Conservation (phyloP, 2,797 vertebrate species). For the Rhabdomys pumilio region DNA sequence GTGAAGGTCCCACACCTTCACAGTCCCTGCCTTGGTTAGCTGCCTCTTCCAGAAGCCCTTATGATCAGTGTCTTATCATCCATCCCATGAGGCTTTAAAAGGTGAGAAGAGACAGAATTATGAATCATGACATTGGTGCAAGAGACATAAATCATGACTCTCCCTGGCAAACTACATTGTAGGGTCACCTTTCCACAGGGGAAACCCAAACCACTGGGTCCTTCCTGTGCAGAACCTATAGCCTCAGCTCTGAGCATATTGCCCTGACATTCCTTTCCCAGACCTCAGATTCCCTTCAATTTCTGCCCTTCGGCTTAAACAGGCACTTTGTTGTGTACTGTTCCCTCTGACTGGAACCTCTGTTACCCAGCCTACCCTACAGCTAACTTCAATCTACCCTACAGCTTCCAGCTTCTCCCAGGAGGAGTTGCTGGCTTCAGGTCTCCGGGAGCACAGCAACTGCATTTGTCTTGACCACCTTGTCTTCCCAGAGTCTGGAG, state of each 20-base stretch:
- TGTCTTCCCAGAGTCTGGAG: not conserved
- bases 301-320: not conserved
- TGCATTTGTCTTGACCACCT: not conserved
- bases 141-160: not conserved
- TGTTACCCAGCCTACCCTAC: rapidly evolving
- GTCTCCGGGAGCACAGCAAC: not conserved
- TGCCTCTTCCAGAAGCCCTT: not conserved
- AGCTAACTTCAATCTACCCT: not conserved
- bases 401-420: not conserved
- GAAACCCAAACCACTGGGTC: not conserved
- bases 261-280: not conserved
- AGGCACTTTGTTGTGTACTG: not conserved
- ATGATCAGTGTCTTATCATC: not conserved
- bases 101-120: conserved; percentile 1
- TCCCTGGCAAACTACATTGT: not conserved
- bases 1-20: not conserved
- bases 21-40: not conserved
- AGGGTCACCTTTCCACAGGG: not conserved
- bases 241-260: not conserved
- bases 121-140: not conserved
- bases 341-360: not conserved
- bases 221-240: not conserved
- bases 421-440: not conserved
- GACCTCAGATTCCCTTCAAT: not conserved
- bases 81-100: not conserved